Base-by-base conservation (phyloP, 53 echinoderm and acorn worm genomes). In the Pentamera pediparva region DNA sequence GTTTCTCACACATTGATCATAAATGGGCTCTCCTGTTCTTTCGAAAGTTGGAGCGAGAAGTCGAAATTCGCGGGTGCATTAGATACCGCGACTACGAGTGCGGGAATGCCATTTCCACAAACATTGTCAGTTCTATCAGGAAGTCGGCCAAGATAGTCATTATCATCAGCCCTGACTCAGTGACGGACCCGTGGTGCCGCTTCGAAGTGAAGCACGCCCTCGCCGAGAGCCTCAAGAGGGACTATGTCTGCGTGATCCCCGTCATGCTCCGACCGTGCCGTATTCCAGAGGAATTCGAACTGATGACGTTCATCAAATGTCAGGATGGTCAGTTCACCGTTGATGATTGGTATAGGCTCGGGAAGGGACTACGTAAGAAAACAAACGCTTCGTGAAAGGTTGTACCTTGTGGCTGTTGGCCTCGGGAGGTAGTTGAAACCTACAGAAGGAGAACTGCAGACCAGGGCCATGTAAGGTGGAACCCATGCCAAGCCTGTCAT, bases 61-160 rank as follows among this genome's bases (percentile, higher is more conserved):
- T 84, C 40, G 39, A 63, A 8, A 1, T 95, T 0, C 75, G 82
- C 32, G 90, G 95, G 4, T 80, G 81, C 52, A 87, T 95, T 10
- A 75, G 89, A 6, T 91, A 89, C 78, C 53, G 95, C 43, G 95
- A 95, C 48, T 95, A 89, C 73, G 81, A 84, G n/a, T 80, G 84
- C 19, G 95, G 90, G 4, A 87, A 78, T 2, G 78, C 90, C 8
- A 91, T 95, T 24, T 79, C 86, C 3, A 85, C 81, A 13, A 90
- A 91, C 81, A 89, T 95, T 17, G 76, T 70, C 2, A 74, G 79
- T 7, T 81, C 81, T n/a, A 85, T 95, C 24, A 57, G 82, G 29
- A 79, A 87, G 6, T 87, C 89, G 17, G 75, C 85, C 52, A 84
- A 78, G 9, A 87, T 79, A 1, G 52, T 95, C 7, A 69, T 90